Evolutionary conservation across 2,113 vertebrate genomes (phyloP).

Genomic region (Eurypyga helias): DNA sequence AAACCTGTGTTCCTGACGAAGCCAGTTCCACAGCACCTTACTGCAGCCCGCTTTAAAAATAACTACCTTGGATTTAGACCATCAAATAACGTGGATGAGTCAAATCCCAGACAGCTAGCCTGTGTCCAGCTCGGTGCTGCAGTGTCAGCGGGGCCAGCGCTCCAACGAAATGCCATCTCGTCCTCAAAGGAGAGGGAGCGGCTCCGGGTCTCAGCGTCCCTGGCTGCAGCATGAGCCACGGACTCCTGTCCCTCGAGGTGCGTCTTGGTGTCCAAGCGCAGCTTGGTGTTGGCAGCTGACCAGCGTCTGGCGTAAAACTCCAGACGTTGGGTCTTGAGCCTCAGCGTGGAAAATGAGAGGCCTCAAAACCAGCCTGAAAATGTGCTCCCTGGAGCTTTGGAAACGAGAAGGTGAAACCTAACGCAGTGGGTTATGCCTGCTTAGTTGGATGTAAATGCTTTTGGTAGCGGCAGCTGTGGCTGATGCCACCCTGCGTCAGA

Average conservation of each 20-base stretch:
- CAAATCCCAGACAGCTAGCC: not conserved
- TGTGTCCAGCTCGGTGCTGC: not conserved
- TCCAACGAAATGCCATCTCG: fast-evolving
- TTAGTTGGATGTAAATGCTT: not conserved
- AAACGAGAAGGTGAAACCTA: not conserved
- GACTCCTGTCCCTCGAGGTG: fast-evolving
- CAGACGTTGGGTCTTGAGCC: not conserved
- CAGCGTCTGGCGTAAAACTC: not conserved
- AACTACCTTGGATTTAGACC: conserved; percentile 10
- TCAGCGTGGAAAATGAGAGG: not conserved
- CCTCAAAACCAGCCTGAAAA: not conserved
- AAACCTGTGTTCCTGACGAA: not conserved
- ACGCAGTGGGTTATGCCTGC: not conserved
- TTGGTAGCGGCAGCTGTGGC: not conserved
- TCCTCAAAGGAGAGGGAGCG: not conserved
- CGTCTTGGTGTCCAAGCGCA: not conserved
- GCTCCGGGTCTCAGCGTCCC: not conserved
- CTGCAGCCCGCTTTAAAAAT: not conserved
- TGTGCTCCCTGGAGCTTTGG: not conserved
- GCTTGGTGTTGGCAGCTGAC: not conserved
- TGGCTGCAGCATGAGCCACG: not conserved
- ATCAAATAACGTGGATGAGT: not conserved
- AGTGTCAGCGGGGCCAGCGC: not conserved
- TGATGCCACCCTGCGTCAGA: not conserved
- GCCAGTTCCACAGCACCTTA: not conserved